phyloP scores from a whole-genome alignment of 2,888 invertebrate genomes.

The Aricia artaxerxes region DNA sequence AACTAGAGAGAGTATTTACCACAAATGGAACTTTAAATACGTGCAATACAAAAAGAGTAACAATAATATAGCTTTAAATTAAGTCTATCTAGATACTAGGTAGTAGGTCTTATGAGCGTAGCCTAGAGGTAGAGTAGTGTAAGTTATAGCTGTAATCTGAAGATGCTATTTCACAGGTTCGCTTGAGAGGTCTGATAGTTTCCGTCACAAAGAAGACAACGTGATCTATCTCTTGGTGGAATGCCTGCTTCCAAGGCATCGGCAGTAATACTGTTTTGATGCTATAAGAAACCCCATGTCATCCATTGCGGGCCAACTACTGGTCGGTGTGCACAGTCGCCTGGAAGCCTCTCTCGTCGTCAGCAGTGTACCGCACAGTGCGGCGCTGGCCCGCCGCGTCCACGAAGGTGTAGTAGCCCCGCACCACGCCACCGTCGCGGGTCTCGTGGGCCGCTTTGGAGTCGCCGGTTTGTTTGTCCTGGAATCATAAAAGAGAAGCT shows the following conservation, averaged over 20 bases:
- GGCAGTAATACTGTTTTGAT: not conserved
- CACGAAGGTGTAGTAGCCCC: slow-evolving; percentile 63
- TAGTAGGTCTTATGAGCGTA: not conserved
- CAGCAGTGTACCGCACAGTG: slow-evolving; percentile 63
- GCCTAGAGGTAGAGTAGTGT: not conserved
- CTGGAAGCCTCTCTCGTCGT: slow-evolving; percentile 56
- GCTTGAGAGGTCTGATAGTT: not conserved
- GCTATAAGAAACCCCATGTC: not conserved
- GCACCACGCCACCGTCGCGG: slow-evolving; percentile 54
- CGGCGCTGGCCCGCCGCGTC: slow-evolving; percentile 62
- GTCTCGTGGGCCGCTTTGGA: slow-evolving; percentile 57
- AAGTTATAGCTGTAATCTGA: not conserved
- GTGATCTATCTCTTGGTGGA: not conserved
- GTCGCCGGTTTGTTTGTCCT: slow-evolving; percentile 62
- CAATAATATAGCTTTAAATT: no score
- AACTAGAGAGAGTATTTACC: not conserved
- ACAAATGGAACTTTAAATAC: not conserved
- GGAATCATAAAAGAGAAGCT: slow-evolving; percentile 44
- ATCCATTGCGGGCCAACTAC: not conserved
- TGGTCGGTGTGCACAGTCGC: slow-evolving; percentile 49
- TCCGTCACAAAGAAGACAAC: not conserved
- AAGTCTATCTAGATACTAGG: no score
- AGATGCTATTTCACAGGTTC: not conserved
- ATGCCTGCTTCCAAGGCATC: not conserved
- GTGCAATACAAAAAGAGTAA: not conserved